These are phyloP conservation scores for Nasonovia ribisnigri DNA, from an alignment of 2,888 invertebrate genomes.

Conservation along the genomic window DNA sequence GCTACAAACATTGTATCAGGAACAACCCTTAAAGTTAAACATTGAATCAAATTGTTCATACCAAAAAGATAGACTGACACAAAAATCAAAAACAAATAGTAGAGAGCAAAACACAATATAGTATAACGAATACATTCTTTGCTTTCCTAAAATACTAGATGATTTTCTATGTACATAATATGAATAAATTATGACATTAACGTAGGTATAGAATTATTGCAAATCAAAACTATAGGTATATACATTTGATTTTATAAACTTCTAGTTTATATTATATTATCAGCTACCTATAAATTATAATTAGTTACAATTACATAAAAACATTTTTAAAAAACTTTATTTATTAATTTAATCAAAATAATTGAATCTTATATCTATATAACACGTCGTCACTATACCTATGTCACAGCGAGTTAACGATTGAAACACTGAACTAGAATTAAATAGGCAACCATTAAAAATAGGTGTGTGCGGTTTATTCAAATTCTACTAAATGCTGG, in stretches of 20 bases:
- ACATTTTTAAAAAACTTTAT: not conserved
- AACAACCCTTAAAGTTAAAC: not conserved
- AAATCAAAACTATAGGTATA: not conserved
- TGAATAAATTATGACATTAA: not conserved
- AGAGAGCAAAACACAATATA: not conserved
- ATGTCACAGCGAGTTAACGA: not conserved
- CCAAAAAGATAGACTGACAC: not conserved
- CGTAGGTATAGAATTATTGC: not conserved
- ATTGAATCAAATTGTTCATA: not conserved
- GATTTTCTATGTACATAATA: not conserved
- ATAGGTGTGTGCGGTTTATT: constrained; percentile 31
- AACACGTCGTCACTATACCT: not conserved
- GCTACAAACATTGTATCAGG: not conserved
- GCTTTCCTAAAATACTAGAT: not conserved
- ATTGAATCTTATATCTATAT: not conserved
- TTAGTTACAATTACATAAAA: not conserved
- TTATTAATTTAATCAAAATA: not conserved
- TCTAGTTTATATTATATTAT: not conserved
- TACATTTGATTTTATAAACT: not conserved
- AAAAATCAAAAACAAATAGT: not conserved
- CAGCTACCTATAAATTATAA: not conserved
- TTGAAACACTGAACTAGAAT: constrained; percentile 44
- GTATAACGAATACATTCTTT: not conserved
- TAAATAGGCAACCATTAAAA: constrained; percentile 15
- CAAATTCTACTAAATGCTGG: constrained; percentile 50